Evolutionary conservation across 2,888 invertebrate genomes (phyloP).

Genomic region (Chironomus tentans): DNA sequence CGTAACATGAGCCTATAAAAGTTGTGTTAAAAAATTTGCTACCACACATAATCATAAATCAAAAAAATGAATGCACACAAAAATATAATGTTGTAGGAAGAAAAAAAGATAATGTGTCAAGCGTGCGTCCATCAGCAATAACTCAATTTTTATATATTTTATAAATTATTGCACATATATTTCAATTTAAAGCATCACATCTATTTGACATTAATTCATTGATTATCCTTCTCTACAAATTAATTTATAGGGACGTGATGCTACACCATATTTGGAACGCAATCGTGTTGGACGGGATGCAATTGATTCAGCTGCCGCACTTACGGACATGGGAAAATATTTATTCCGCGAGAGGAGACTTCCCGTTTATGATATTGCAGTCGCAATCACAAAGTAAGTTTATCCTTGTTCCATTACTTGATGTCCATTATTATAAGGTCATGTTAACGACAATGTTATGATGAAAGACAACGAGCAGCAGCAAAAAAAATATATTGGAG

Average conservation of each 20-base stretch:
- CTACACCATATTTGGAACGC: conserved; percentile 87
- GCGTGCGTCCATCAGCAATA: background rate
- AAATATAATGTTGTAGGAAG: background rate
- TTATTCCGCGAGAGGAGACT: conserved; percentile 86
- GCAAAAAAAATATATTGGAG: too few relatives aligned
- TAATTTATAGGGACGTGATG: conserved; percentile 72
- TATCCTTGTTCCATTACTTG: background rate
- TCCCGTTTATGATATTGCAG: conserved; percentile 92
- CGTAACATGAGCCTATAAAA: background rate
- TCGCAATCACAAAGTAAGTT: conserved; percentile 91
- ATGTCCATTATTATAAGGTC: background rate
- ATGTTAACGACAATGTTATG: background rate
- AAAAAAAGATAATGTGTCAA: background rate
- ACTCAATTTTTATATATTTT: background rate
- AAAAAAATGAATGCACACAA: background rate
- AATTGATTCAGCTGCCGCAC: conserved; percentile 87
- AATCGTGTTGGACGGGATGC: conserved; percentile 90
- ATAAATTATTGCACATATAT: background rate
- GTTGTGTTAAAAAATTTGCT: background rate
- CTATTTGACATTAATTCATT: background rate
- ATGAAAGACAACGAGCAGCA: too few relatives aligned
- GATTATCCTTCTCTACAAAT: background rate
- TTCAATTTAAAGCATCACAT: background rate
- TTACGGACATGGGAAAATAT: conserved; percentile 96
- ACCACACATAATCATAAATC: background rate